A percentile compares a stretch with the other conserved stretches of the same genome.
Evolutionary conservation across 1,140 invertebrate genomes (phyloP).

Genomic region (Bombus turneri): DNA sequence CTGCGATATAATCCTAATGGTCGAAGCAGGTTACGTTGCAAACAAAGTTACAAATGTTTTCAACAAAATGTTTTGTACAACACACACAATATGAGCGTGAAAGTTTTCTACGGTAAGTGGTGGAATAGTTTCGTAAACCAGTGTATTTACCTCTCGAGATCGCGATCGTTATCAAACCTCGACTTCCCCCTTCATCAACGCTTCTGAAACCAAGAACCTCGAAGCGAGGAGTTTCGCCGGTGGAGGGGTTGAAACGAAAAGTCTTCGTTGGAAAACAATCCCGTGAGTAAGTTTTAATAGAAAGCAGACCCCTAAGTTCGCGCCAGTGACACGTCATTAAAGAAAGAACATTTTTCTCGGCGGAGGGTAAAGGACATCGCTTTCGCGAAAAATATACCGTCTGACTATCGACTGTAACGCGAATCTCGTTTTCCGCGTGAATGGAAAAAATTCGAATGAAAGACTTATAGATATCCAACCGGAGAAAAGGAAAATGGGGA

Average conservation of each 20-base stretch:
- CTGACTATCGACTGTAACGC: constrained; percentile 32
- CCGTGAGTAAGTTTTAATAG: constrained; percentile 1
- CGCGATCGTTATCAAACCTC: not conserved
- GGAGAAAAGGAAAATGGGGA: not conserved
- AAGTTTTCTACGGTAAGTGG: not conserved
- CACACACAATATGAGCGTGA: not conserved
- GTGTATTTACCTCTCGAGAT: not conserved
- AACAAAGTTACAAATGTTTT: no score
- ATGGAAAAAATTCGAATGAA: constrained; percentile 15
- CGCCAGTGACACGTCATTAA: constrained; percentile 49
- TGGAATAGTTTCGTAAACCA: not conserved
- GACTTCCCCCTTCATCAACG: not conserved
- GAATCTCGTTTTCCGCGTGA: constrained; percentile 54
- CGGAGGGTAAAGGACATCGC: not conserved
- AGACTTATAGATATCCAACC: not conserved
- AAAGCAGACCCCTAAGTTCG: constrained; percentile 6
- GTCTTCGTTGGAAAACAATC: constrained; percentile 24
- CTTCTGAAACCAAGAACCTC: not conserved
- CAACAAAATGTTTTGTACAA: no score
- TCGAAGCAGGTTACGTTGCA: no score
- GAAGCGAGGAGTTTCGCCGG: not conserved
- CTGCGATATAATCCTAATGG: no score
- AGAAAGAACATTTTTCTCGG: constrained; percentile 51
- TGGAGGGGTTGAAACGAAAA: no score
- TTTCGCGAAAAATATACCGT: constrained; percentile 50